These are phyloP conservation scores for Linepithema humile DNA, from an alignment of 1,140 invertebrate species.

Conservation along the genomic window DNA sequence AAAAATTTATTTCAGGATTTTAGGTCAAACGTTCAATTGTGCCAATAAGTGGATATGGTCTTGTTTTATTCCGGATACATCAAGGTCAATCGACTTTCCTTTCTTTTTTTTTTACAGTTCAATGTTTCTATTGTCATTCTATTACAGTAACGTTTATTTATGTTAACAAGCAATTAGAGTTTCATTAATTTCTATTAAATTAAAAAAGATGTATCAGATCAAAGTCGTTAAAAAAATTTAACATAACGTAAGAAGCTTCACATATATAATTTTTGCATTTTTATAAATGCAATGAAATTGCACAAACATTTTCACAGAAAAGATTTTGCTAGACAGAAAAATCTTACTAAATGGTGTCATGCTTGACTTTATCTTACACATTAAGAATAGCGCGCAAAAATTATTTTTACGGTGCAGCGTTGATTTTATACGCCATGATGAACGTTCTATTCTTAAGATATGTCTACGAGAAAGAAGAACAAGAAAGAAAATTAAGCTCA, in stretches of 20 bases:
- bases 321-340: no score
- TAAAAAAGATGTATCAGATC: not conserved
- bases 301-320: no score
- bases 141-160: not conserved
- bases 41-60: not conserved
- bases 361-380: not conserved
- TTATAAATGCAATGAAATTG: no score
- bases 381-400: not conserved
- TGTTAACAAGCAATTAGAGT: not conserved
- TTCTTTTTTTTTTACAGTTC: not conserved
- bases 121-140: not conserved
- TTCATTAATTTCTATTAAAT: not conserved
- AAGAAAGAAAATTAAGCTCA: conserved; percentile 29
- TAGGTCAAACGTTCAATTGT: conserved; percentile 51
- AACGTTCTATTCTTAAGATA: not conserved
- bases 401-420: not conserved
- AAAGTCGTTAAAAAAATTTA: not conserved
- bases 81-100: not conserved
- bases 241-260: not conserved
- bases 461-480: not conserved
- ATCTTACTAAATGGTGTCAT: not conserved
- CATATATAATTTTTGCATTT: not conserved
- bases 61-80: not conserved
- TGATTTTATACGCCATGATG: not conserved
- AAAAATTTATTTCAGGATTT: not conserved